These are phyloP conservation scores for Channa striata DNA, from an alignment of 2,797 vertebrate genomes.

Conservation along the genomic window DNA sequence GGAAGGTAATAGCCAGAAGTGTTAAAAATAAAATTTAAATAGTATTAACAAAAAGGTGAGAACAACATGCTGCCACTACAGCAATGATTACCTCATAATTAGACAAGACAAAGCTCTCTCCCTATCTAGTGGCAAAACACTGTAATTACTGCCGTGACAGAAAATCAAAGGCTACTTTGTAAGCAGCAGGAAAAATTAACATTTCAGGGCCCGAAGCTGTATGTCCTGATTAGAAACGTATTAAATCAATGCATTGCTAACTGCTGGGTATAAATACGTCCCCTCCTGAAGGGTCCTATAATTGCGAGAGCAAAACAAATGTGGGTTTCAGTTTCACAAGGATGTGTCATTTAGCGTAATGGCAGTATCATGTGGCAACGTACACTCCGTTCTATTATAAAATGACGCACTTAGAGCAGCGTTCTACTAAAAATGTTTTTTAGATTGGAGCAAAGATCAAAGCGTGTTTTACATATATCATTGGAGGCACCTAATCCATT, in stretches of 20 bases:
- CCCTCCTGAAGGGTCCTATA: conserved; percentile 80
- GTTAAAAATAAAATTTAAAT: conserved; percentile 75
- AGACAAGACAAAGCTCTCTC: conserved; percentile 97
- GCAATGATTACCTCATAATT: conserved; percentile 99
- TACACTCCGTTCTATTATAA: conserved; percentile 59
- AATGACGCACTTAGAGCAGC: conserved; percentile 55
- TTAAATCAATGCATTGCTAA: conserved; percentile 99
- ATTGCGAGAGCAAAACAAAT: conserved; percentile 74
- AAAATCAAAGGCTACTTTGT: conserved; percentile 99
- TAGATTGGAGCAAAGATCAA: conserved; percentile 68
- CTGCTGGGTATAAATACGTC: conserved; percentile 85
- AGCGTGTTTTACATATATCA: conserved; percentile 64
- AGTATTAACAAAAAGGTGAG: conserved; percentile 92
- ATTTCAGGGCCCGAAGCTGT: conserved; percentile 95
- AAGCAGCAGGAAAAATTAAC: conserved; percentile 98
- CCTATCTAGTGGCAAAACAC: conserved; percentile 98
- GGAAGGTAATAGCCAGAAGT: conserved; percentile 91
- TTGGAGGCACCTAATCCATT: conserved; percentile 12
- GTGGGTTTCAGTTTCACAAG: conserved; percentile 74
- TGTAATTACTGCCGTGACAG: conserved; percentile 99
- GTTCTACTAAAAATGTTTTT: conserved; percentile 28
- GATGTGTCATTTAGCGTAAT: conserved; percentile 72
- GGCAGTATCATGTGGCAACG: conserved; percentile 62
- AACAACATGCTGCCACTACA: conserved; percentile 90
- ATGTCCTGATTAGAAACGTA: conserved; percentile 99